Evolutionary conservation across 2,888 invertebrate genomes (phyloP).

Genomic region (Himalopsyche japonica): DNA sequence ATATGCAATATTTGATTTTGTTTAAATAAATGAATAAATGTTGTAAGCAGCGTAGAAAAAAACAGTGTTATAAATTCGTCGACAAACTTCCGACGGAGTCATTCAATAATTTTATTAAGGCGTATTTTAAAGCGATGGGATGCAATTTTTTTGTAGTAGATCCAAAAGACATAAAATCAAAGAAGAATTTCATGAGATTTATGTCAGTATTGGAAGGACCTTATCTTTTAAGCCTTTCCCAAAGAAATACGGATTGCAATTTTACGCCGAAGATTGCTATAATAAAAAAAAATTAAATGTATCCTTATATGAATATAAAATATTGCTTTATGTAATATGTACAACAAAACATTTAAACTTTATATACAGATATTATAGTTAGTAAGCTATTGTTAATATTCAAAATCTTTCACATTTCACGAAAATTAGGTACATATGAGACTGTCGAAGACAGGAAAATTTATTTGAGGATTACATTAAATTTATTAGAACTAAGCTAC

Average conservation of each 20-base stretch:
- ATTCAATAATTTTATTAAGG: no score
- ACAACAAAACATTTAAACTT: background rate
- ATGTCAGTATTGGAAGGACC: background rate
- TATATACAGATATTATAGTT: background rate
- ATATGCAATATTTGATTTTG: no score
- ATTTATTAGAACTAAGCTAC: no score
- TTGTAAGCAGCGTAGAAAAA: no score
- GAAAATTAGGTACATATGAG: background rate
- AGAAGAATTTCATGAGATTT: background rate
- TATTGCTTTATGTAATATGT: no score
- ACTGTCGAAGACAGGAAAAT: background rate
- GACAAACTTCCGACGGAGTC: background rate
- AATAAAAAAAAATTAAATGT: no score
- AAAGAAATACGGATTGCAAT: no score
- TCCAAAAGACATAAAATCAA: no score
- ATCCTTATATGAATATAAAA: no score
- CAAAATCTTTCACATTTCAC: background rate
- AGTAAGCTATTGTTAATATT: background rate
- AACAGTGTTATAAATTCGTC: background rate
- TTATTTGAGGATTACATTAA: background rate
- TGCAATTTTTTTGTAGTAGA: background rate
- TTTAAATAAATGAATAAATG: no score
- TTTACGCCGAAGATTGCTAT: no score
- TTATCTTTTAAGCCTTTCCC: no score
- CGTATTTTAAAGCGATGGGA: background rate